Conservation (phyloP, 2,113 vertebrate species). For the Glaucidium brasilianum region DNA sequence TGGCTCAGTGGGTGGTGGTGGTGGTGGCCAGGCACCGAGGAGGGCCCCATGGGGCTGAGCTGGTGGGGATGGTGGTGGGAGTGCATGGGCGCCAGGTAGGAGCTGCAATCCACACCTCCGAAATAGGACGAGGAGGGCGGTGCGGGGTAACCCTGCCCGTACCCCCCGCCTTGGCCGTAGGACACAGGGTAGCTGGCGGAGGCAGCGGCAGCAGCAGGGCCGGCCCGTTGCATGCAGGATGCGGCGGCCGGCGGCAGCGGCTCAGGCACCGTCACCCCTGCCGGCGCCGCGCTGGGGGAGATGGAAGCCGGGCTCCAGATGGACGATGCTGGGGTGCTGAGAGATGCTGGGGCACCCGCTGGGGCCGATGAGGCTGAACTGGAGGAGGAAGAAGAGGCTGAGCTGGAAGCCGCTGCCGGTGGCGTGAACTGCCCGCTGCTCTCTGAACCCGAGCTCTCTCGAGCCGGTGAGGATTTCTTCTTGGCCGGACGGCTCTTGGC, state of each 20-base stretch:
- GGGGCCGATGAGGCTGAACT: constrained; percentile 81
- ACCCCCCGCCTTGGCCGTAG: constrained; percentile 91
- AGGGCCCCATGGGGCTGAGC: constrained; percentile 94
- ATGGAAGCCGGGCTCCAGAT: constrained; percentile 98
- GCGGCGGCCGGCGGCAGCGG: constrained; percentile 82
- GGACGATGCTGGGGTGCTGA: constrained; percentile 88
- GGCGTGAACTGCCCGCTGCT: constrained; percentile 98
- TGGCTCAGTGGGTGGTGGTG: constrained; percentile 84
- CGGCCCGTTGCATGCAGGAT: constrained; percentile 93
- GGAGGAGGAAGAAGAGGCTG: constrained; percentile 89
- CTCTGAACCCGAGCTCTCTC: constrained; percentile 94
- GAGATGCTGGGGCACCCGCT: constrained; percentile 79
- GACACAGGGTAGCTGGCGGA: constrained; percentile 90
- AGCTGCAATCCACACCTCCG: constrained; percentile 93
- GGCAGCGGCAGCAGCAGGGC: constrained; percentile 67
- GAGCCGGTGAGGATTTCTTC: constrained; percentile 93
- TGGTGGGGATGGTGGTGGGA: constrained; percentile 92
- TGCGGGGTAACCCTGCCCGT: constrained; percentile 89
- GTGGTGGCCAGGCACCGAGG: constrained; percentile 85
- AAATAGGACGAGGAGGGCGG: constrained; percentile 91
- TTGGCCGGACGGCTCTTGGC: constrained; percentile 91
- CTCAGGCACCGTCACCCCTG: constrained; percentile 81
- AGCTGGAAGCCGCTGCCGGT: constrained; percentile 89
- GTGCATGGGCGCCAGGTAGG: constrained; percentile 96
- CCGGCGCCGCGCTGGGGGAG: constrained; percentile 85